Percentiles rank a stretch among this genome's conserved stretches.
Evolutionary conservation across 2,888 invertebrate genomes (phyloP).

Genomic region (Drosophila siamana): DNA sequence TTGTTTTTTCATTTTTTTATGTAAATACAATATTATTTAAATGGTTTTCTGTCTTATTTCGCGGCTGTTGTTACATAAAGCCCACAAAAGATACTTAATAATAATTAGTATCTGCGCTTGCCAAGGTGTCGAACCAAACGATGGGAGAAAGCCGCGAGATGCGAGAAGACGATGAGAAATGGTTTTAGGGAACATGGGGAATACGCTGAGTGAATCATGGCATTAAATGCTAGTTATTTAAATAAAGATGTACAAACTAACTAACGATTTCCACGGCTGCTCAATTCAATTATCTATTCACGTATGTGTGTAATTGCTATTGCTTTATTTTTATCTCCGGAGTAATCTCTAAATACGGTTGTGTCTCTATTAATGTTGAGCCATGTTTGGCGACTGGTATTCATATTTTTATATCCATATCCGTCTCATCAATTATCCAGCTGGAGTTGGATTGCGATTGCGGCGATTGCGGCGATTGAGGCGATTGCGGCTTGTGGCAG

Average conservation of each 20-base stretch:
- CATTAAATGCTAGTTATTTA: neutral
- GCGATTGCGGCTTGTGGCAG: neutral
- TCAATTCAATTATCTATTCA: too few species aligned
- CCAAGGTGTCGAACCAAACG: conserved; percentile 73
- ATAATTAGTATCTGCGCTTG: conserved; percentile 73
- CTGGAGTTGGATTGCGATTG: conserved; percentile 2
- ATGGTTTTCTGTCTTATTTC: conserved; percentile 46
- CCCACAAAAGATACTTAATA: conserved; percentile 68
- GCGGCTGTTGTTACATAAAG: conserved; percentile 59
- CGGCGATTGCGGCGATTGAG: neutral
- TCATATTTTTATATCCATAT: conserved; percentile 3
- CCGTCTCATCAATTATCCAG: conserved; percentile 2
- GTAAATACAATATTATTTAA: conserved; percentile 78
- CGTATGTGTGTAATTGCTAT: neutral
- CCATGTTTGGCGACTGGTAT: neutral
- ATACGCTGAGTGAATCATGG: conserved; percentile 5
- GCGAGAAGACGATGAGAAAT: conserved; percentile 39
- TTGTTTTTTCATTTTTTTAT: conserved; percentile 66
- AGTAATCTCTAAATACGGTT: neutral
- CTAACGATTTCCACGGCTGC: neutral
- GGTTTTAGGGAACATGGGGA: conserved; percentile 3
- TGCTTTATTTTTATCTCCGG: neutral
- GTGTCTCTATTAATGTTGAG: neutral
- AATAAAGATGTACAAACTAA: neutral
- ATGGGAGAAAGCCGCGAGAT: conserved; percentile 68